Evolutionary conservation across 2,113 vertebrate species (phyloP).

Genomic region (Gobius niger): DNA sequence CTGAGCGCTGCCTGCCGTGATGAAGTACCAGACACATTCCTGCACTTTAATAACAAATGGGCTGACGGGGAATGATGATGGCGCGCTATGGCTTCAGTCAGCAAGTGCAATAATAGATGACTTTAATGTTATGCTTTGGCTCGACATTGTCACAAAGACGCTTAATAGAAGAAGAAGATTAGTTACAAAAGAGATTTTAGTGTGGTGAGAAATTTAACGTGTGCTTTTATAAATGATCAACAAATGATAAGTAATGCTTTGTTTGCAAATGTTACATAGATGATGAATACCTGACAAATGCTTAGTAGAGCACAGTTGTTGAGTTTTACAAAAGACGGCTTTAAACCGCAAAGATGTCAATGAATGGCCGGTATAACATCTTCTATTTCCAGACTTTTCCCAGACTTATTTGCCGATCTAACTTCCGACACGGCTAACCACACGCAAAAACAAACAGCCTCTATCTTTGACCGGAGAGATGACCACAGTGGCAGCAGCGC

Average conservation of each 20-base stretch:
- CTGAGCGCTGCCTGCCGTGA: conserved; percentile 68
- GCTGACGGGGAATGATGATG: conserved; percentile 65
- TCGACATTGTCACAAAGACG: conserved; percentile 7
- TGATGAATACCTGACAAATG: no score
- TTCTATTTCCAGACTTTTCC: conserved; percentile 52
- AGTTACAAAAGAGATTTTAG: background rate
- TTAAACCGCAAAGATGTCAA: background rate
- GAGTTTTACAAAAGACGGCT: no score
- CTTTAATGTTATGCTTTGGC: conserved; percentile 24
- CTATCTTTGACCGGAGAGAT: conserved; percentile 50
- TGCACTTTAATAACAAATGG: conserved; percentile 78
- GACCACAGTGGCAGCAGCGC: conserved; percentile 59
- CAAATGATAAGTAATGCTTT: no score
- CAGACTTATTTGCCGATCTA: conserved; percentile 59
- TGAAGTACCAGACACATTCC: conserved; percentile 78
- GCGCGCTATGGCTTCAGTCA: conserved; percentile 48
- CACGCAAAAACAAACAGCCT: conserved; percentile 52
- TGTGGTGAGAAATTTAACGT: background rate
- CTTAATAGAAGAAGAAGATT: background rate
- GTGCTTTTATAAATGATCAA: no score
- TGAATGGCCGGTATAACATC: conserved; percentile 7
- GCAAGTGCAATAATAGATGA: conserved; percentile 40
- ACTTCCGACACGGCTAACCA: conserved; percentile 62
- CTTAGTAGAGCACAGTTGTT: no score
- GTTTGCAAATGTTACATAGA: no score